Conservation (phyloP, 2,888 invertebrate species). For the Lepidochrysops patricia region DNA sequence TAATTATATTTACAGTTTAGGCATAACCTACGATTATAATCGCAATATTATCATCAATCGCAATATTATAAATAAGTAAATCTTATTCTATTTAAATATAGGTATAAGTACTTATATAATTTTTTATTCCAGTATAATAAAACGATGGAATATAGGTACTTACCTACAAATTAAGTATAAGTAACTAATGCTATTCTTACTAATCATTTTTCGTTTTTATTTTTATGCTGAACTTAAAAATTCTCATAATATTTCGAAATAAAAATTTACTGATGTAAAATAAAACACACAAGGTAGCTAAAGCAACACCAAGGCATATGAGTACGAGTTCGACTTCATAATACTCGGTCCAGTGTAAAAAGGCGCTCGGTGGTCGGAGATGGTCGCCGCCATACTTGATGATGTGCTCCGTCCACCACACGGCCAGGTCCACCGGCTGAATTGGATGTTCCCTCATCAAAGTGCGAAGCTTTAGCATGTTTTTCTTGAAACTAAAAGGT, state of each 20-base stretch:
- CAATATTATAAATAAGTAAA: too few relatives aligned
- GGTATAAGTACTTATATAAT: too few relatives aligned
- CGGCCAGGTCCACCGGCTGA: slow-evolving; percentile 30
- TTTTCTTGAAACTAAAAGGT: slow-evolving; percentile 27
- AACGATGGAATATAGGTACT: too few relatives aligned
- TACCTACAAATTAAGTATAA: too few relatives aligned
- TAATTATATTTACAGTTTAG: too few relatives aligned
- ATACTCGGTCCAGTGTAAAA: slow-evolving; percentile 27
- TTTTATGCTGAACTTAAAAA: not conserved
- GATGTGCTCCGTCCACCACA: slow-evolving; percentile 40
- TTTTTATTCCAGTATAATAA: too few relatives aligned
- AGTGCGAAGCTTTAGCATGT: slow-evolving; percentile 24
- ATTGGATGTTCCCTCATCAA: slow-evolving; percentile 30
- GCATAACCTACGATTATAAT: too few relatives aligned
- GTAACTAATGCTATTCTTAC: too few relatives aligned
- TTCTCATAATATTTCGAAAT: too few relatives aligned
- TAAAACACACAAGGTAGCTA: not conserved
- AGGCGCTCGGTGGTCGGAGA: slow-evolving; percentile 31
- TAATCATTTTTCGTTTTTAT: not conserved
- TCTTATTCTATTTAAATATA: too few relatives aligned
- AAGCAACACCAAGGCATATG: not conserved
- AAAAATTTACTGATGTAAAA: not conserved
- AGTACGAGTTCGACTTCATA: slow-evolving; percentile 28
- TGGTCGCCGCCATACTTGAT: slow-evolving; percentile 34
- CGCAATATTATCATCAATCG: too few relatives aligned